A percentile compares a stretch with the other conserved stretches of the same genome.
These are phyloP conservation scores for Thunnus maccoyii DNA, from an alignment of 2,113 vertebrate species.

Conservation along the genomic window DNA sequence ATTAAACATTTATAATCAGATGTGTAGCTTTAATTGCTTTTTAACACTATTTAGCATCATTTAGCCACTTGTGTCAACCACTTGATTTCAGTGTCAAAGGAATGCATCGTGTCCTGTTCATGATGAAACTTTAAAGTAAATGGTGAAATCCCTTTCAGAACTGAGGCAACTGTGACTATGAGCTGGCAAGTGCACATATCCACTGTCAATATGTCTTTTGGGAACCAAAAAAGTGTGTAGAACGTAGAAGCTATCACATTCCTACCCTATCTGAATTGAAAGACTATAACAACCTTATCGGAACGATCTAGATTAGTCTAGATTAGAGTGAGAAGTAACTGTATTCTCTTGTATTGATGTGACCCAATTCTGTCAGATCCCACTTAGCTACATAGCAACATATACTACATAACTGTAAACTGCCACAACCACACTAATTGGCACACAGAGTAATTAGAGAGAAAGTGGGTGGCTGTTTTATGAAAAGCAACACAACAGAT, in stretches of 20 bases:
- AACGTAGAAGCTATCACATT: not conserved
- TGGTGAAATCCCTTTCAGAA: conserved; percentile 48
- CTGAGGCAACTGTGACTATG: conserved; percentile 43
- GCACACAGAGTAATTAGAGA: conserved; percentile 4
- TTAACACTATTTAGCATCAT: conserved; percentile 4
- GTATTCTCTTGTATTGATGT: conserved; percentile 10
- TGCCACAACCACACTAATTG: not conserved
- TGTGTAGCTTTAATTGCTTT: not conserved
- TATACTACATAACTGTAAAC: not conserved
- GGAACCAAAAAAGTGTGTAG: not conserved
- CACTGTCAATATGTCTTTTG: conserved; percentile 14
- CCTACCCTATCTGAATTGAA: not conserved
- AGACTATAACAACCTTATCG: conserved; percentile 20
- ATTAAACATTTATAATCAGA: not conserved
- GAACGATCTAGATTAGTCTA: conserved; percentile 1
- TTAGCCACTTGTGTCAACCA: conserved; percentile 38
- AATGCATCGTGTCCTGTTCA: conserved; percentile 25
- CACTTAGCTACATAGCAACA: not conserved
- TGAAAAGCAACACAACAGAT: not conserved
- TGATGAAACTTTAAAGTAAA: conserved; percentile 59
- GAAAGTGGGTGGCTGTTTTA: not conserved
- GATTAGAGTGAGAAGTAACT: conserved; percentile 28
- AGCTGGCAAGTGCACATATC: conserved; percentile 3
- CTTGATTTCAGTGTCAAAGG: conserved; percentile 27
- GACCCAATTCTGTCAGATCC: conserved; percentile 36